Percentiles rank a stretch among this genome's conserved stretches.
Evolutionary conservation across 2,113 vertebrate species (phyloP).

Genomic region (Laticauda laticaudata): DNA sequence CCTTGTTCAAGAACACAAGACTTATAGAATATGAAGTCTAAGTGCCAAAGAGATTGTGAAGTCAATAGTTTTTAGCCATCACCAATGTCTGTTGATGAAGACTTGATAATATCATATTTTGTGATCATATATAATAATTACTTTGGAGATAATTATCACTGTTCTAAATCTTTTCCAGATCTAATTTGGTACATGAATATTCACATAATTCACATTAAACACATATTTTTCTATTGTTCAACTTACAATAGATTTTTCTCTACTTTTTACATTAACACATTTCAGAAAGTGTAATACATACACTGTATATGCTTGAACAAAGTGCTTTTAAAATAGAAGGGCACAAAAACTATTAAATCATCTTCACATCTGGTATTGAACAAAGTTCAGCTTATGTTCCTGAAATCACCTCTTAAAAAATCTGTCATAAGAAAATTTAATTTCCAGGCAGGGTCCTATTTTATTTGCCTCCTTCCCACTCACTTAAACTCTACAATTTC

Average conservation of each 20-base stretch:
- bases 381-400: conserved; percentile 33
- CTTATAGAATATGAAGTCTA: not conserved
- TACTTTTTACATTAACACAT: not conserved
- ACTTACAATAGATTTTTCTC: not conserved
- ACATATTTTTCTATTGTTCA: not conserved
- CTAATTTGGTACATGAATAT: not conserved
- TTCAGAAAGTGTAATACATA: not conserved
- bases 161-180: not conserved
- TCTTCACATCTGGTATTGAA: conserved; percentile 20
- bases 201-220: not conserved
- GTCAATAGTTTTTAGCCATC: not conserved
- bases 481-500: conserved; percentile 46
- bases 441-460: conserved; percentile 43
- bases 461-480: conserved; percentile 27
- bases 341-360: conserved; percentile 9
- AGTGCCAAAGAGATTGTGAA: not conserved
- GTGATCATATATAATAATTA: not conserved
- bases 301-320: not conserved
- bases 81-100: not conserved
- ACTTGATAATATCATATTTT: not conserved
- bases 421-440: conserved; percentile 36
- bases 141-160: not conserved
- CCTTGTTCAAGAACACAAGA: not conserved
- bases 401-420: conserved; percentile 30
- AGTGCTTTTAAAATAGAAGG: conserved; percentile 1